These are phyloP conservation scores for Synchiropus splendidus DNA, from an alignment of 2,113 vertebrate genomes.

Conservation along the genomic window DNA sequence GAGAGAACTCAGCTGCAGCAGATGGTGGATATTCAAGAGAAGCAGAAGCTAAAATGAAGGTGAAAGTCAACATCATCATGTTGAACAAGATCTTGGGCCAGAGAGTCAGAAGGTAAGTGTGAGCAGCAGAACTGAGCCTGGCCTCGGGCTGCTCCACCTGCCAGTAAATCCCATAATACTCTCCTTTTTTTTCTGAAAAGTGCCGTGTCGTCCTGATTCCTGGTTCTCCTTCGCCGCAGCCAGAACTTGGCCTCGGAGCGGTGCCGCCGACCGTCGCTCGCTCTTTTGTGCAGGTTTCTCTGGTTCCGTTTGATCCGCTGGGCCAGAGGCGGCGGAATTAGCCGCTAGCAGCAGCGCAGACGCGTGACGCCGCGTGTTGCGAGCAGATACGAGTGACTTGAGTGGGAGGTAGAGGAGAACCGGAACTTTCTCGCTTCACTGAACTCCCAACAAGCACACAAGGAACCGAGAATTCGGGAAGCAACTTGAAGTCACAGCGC, in stretches of 20 bases:
- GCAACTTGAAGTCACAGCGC: no score
- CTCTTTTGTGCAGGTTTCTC: constrained; percentile 39
- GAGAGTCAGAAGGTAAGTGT: no score
- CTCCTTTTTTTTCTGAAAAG: constrained; percentile 15
- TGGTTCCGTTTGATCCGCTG: constrained; percentile 48
- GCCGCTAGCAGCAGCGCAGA: constrained; percentile 33
- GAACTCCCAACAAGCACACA: no score
- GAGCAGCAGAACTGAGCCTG: no score
- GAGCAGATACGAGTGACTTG: constrained; percentile 33
- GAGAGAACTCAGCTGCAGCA: no score
- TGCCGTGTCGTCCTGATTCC: constrained; percentile 21
- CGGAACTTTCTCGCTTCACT: no score
- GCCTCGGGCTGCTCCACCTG: constrained; percentile 12
- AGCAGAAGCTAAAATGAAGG: constrained; percentile 39
- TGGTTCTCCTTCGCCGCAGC: neutral
- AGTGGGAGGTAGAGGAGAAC: no score
- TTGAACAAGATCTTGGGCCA: no score
- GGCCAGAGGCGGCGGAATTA: constrained; percentile 51
- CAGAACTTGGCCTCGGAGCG: neutral
- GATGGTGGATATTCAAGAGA: no score
- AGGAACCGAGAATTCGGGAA: no score
- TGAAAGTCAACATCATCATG: constrained; percentile 23
- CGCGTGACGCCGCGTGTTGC: constrained; percentile 35
- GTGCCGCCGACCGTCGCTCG: no score
- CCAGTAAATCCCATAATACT: constrained; percentile 13